Evolutionary conservation across 2,888 invertebrate genomes (phyloP).

Genomic region (Rhogogaster chlorosoma): DNA sequence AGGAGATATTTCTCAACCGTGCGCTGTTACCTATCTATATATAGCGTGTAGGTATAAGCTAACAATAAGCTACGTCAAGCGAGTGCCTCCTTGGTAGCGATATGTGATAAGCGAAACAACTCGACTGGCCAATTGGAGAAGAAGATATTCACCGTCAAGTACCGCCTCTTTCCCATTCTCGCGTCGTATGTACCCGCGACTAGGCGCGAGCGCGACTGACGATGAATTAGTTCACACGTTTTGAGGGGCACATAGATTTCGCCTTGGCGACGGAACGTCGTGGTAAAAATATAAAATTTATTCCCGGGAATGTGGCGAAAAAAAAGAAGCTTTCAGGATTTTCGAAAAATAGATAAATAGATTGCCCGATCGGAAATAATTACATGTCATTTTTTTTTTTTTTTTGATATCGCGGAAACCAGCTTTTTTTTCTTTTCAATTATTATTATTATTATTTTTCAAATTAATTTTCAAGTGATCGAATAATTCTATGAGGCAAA

Average conservation of each 20-base stretch:
- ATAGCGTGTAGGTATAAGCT: not conserved
- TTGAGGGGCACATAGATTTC: not conserved
- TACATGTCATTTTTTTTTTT: not conserved
- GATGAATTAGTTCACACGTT: not conserved
- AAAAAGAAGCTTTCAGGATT: too few relatives aligned
- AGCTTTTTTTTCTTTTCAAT: not conserved
- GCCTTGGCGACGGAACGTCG: not conserved
- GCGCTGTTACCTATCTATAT: not conserved
- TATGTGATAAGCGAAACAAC: slow-evolving; percentile 74
- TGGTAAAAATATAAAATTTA: too few relatives aligned
- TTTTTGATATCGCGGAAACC: not conserved
- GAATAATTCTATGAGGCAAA: not conserved
- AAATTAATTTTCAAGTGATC: not conserved
- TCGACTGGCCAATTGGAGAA: slow-evolving; percentile 72
- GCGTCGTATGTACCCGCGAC: not conserved
- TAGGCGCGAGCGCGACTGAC: not conserved
- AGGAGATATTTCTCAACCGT: not conserved
- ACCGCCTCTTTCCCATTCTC: slow-evolving; percentile 65
- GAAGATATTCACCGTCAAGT: slow-evolving; percentile 63
- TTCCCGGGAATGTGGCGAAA: too few relatives aligned
- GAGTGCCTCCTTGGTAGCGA: slow-evolving; percentile 29
- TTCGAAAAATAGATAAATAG: too few relatives aligned
- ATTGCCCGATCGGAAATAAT: not conserved
- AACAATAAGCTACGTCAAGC: slow-evolving; percentile 1
- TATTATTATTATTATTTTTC: not conserved